Conservation (phyloP, 2,113 vertebrate species). For the Cephalopterus ornatus region DNA sequence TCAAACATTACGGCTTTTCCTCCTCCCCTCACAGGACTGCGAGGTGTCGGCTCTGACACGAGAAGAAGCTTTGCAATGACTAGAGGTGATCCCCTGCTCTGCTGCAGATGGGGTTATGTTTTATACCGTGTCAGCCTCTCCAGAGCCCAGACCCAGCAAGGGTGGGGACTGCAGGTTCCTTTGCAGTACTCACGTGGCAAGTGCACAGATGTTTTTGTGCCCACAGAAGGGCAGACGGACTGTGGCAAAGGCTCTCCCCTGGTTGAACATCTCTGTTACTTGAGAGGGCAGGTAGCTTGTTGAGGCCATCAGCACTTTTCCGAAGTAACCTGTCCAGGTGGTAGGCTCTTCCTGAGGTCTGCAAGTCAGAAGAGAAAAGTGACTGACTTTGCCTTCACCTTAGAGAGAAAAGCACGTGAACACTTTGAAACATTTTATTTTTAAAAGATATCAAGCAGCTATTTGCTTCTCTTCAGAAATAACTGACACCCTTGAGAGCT, state of each 20-base stretch:
- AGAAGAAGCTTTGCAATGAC: background rate
- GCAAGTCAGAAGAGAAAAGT: background rate
- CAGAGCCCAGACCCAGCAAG: background rate
- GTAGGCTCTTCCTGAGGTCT: slow-evolving; percentile 97
- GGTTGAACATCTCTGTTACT: slow-evolving; percentile 98
- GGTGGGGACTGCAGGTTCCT: background rate
- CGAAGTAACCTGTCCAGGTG: slow-evolving; percentile 97
- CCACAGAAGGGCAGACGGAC: slow-evolving; percentile 96
- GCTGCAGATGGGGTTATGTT: background rate
- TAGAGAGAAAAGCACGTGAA: background rate
- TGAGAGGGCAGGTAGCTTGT: slow-evolving; percentile 96
- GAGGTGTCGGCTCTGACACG: background rate
- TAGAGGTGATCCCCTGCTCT: background rate
- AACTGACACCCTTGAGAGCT: background rate
- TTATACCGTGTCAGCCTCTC: background rate
- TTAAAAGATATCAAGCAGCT: background rate
- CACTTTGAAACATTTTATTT: background rate
- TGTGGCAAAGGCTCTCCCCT: slow-evolving; percentile 95
- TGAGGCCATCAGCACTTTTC: slow-evolving; percentile 94
- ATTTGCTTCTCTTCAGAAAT: background rate
- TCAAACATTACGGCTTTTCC: background rate
- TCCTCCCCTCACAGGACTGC: background rate
- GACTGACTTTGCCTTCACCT: background rate
- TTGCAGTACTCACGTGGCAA: slow-evolving; percentile 86
- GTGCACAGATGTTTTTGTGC: slow-evolving; percentile 96